Base-by-base conservation (phyloP, 2,113 vertebrate genomes). In the Atractosteus spatula region DNA sequence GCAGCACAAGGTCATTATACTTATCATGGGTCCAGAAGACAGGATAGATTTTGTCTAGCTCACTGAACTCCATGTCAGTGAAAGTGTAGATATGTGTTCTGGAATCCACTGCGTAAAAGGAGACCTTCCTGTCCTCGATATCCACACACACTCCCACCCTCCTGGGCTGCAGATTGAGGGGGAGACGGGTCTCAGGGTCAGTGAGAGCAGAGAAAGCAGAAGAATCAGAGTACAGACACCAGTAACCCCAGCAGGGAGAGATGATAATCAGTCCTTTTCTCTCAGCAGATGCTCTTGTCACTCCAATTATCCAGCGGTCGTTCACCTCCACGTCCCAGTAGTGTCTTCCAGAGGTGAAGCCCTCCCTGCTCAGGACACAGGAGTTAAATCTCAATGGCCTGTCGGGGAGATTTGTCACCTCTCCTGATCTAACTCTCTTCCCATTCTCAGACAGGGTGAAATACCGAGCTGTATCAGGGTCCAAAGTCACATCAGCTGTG, bases 321-420 rank as follows among this genome's bases (percentile, higher is more conserved):
- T 77, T 77, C 7, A 77, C 71, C 66, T 73, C 54, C 17, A 71
- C 69, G 14, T 71, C 62, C 74, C 74, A 75, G 55, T 71, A 75
- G 41, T 66, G 69, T 41, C 74, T 69, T 54, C 69, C 69, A 44
- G 74, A 71, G 43, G 43, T 67, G 56, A 71, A 75, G 74, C 69
- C 42, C n/a, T 67, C 51, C 66, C 42, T 67, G 5, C 62, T 69
- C 16, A 75, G 41, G 3, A 67, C 74, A 59, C 69, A 66, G 43
- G 69, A 65, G 55, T 66, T 43, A 7, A 75, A 66, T 65, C 55
- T 57, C 14, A 71, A 42, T n/a, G 69, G 69, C 3, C 44, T 55
- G 8, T 64, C 6, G 7, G 45, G 43, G 69, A 66, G 44, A n/a
- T 45, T 66, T 11, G 16, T 3, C 29, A 16, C 42, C 43, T 51